Evolutionary conservation across 1,140 invertebrate genomes (phyloP).

Genomic region (Meloidogyne exigua): DNA sequence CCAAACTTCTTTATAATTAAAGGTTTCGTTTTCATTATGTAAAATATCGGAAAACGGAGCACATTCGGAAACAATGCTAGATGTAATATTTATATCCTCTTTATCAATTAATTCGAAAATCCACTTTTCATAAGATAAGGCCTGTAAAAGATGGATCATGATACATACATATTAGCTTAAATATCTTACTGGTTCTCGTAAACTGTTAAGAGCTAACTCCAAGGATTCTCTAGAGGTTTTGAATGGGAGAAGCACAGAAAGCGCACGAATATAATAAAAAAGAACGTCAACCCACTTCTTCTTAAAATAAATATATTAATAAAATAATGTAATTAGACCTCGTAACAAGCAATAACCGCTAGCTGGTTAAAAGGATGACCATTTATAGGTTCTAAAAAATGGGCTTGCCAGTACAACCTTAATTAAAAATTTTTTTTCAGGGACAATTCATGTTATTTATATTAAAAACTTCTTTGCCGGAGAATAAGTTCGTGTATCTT

Average conservation of each 20-base stretch:
- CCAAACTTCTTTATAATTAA: constrained; percentile 22
- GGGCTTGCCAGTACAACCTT: constrained; percentile 13
- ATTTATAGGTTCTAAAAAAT: constrained; percentile 6
- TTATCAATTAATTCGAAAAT: constrained; percentile 21
- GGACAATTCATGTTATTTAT: background rate
- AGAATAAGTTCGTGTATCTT: constrained; percentile 2
- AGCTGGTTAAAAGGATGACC: constrained; percentile 25
- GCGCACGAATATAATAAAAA: constrained; percentile 25
- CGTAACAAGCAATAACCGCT: constrained; percentile 11
- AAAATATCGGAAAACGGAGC: constrained; percentile 1
- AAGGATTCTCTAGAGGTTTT: constrained; percentile 13
- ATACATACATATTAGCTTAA: background rate
- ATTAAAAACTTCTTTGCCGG: background rate
- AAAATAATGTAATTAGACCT: constrained; percentile 6
- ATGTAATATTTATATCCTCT: constrained; percentile 3
- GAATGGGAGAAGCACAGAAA: constrained; percentile 21
- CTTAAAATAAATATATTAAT: constrained; percentile 9
- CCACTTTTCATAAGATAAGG: constrained; percentile 7
- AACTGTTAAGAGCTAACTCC: constrained; percentile 9
- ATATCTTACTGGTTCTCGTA: constrained; percentile 3
- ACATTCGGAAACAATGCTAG: background rate
- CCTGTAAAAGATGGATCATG: background rate
- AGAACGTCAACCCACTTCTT: constrained; percentile 16
- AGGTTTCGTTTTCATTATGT: background rate
- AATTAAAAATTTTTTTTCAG: background rate